These are phyloP conservation scores for Lagopus leucura DNA, from an alignment of 2,113 vertebrate species.

Conservation along the genomic window DNA sequence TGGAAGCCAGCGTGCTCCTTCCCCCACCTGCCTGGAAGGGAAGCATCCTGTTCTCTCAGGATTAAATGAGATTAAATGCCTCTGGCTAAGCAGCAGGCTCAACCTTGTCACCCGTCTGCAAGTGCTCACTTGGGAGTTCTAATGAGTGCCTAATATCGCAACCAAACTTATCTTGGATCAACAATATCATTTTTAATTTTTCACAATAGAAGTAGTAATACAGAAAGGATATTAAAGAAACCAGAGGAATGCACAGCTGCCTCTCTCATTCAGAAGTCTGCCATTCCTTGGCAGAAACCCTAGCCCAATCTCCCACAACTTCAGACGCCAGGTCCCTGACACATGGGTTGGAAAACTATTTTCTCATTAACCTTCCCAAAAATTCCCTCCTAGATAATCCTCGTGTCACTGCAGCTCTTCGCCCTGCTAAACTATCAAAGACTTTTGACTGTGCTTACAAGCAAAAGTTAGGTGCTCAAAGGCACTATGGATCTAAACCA, in stretches of 20 bases:
- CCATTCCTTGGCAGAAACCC: background rate
- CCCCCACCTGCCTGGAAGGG: background rate
- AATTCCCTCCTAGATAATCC: background rate
- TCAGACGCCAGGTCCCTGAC: background rate
- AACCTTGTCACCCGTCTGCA: background rate
- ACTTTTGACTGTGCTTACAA: background rate
- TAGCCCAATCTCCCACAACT: background rate
- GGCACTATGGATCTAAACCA: fast-evolving
- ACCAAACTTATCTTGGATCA: background rate
- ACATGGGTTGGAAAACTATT: background rate
- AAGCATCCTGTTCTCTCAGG: background rate
- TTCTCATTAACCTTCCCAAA: background rate
- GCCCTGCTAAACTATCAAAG: background rate
- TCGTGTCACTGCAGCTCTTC: background rate
- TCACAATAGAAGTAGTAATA: background rate
- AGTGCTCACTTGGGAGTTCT: background rate
- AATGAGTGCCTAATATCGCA: too few species aligned
- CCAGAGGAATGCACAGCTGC: background rate
- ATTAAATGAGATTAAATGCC: background rate
- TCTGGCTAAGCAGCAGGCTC: background rate
- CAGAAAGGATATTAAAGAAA: background rate
- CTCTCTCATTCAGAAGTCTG: background rate
- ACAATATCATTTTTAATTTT: fast-evolving
- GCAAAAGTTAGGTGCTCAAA: background rate
- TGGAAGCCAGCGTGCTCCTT: background rate